A percentile compares a stretch with the other conserved stretches of the same genome.
phyloP scores from a whole-genome alignment of 2,888 invertebrate species.

The Labia minor region DNA sequence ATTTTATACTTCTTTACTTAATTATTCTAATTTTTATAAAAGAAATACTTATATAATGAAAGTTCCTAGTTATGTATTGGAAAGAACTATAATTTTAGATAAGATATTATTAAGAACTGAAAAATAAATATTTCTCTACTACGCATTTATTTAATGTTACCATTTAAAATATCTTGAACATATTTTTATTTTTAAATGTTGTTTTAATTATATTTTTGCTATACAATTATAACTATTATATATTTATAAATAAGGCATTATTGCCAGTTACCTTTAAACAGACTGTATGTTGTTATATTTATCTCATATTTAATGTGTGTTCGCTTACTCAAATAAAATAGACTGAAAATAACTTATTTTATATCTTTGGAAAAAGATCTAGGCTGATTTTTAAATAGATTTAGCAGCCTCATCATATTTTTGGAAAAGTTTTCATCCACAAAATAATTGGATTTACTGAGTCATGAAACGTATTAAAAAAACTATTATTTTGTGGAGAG shows the following conservation, averaged over 20 bases:
- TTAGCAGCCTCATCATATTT: background rate
- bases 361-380: background rate
- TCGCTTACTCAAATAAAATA: background rate
- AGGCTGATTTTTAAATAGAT: background rate
- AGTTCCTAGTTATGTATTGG: background rate
- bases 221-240: background rate
- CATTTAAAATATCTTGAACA: background rate
- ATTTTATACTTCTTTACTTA: no score
- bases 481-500: no score
- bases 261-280: background rate
- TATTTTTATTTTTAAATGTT: background rate
- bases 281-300: constrained; percentile 1
- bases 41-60: constrained; percentile 2
- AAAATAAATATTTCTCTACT: background rate
- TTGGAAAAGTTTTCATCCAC: background rate
- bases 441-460: background rate
- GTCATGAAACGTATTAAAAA: no score
- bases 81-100: background rate
- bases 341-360: background rate
- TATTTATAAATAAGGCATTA: background rate
- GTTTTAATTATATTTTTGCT: constrained; percentile 4
- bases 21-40: no score
- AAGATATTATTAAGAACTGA: background rate
- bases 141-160: background rate
- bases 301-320: background rate